Base-by-base conservation (phyloP, 2,797 vertebrate species). In the Enteromius thamalakanensis region DNA sequence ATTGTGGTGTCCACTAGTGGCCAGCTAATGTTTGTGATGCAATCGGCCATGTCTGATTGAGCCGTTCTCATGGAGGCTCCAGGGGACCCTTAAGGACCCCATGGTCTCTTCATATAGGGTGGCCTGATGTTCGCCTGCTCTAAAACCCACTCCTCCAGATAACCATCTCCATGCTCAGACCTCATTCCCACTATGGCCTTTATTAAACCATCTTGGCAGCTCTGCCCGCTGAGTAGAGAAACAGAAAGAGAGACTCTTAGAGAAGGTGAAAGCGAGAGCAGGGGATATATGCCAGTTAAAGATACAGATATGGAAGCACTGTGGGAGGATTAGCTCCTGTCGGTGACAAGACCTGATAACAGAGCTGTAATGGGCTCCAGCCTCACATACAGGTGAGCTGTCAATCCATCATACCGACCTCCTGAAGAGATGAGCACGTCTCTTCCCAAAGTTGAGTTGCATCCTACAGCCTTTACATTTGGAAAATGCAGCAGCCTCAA, bases 271-370 rank as follows among this genome's bases (percentile, higher is more conserved):
- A 55, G 62, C 11, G 32, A 47, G 62, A 71, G 40, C 29, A 37
- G 45, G 21, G 74, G 45, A 62, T 79, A 78, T 82, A 71, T 82
- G 71, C 47, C 82, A 80, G 87, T 74, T 79, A 76, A 62, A 70
- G 45, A 55, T 45, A 29, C 77, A 82, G 76, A 76, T 67, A 62
- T 79, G 23, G 75, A 17, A 23, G 26, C 69, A 53, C 21, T 15
- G 83, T 60, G 64, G 91, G 92, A 92, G 92, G 93, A 94, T 94
- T 93, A 94, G 92, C 92, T 92, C 90, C 91, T 60, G 89, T 92
- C 91, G 92, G 93, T 93, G 93, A 94, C 92, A 93, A 92, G 92
- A 89, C 90, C 90, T 92, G 93, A 94, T 93, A 94, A 93, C 67
- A 60, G 86, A 90, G 83, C 89, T 92, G 90, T 92, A 92, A 92